These are phyloP conservation scores for Geotrypetes seraphini DNA, from an alignment of 2,797 vertebrate species.

Conservation along the genomic window DNA sequence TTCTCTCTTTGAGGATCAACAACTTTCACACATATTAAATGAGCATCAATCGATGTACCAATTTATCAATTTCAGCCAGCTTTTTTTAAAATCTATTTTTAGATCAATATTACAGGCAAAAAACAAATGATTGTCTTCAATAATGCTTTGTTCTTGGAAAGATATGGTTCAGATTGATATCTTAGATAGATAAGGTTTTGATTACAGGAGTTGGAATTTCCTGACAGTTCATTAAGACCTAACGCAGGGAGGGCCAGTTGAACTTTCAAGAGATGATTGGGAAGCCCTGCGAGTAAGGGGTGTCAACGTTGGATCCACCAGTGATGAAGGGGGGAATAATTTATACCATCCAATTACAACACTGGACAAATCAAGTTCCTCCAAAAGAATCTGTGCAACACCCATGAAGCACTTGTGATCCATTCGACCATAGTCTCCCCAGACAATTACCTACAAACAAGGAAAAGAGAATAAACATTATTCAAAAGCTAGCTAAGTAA, in stretches of 20 bases:
- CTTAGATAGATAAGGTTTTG: conserved; percentile 45
- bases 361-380: conserved; percentile 94
- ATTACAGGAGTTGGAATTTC: conserved; percentile 46
- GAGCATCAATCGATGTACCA: conserved; percentile 35
- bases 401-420: conserved; percentile 99
- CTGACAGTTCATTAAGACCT: conserved; percentile 76
- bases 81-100: conserved; percentile 49
- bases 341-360: conserved; percentile 99
- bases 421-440: conserved; percentile 97
- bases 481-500: too few species aligned
- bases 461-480: conserved; percentile 16
- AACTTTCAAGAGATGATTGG: conserved; percentile 92
- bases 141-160: conserved; percentile 75
- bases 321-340: conserved; percentile 90
- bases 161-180: conserved; percentile 63
- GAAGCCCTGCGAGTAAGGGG: conserved; percentile 91
- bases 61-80: conserved; percentile 50
- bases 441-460: conserved; percentile 86
- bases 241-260: conserved; percentile 80
- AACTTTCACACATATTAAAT: conserved; percentile 34
- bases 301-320: conserved; percentile 93
- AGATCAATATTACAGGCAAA: conserved; percentile 64
- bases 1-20: conserved; percentile 33
- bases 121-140: conserved; percentile 93
- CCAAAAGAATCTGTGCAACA: conserved; percentile 94